Percentiles rank a stretch among this genome's conserved stretches.
Evolutionary conservation across 2,888 invertebrate genomes (phyloP).

Genomic region (Morpho achilles): DNA sequence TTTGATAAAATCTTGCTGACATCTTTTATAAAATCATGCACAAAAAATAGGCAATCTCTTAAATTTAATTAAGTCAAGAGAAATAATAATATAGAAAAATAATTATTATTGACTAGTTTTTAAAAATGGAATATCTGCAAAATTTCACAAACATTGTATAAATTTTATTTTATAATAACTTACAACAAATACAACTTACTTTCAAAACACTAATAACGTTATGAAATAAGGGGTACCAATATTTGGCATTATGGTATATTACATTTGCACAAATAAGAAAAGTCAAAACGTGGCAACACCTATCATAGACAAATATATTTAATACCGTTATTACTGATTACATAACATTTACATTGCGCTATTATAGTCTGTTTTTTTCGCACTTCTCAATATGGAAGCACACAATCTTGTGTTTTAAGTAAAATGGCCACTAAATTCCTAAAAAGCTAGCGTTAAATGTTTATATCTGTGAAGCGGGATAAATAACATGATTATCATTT

Average conservation of each 20-base stretch:
- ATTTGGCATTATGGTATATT: constrained; percentile 6
- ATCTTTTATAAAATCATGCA: not conserved
- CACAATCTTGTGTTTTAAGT: constrained; percentile 41
- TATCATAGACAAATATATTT: constrained; percentile 1
- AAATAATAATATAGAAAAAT: constrained; percentile 14
- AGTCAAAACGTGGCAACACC: constrained; percentile 2
- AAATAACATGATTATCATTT: constrained; percentile 61
- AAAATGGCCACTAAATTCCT: constrained; percentile 29
- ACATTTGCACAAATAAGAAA: not conserved
- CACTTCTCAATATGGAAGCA: constrained; percentile 64
- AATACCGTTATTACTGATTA: constrained; percentile 21
- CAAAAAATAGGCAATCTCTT: constrained; percentile 4
- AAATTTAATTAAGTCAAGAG: constrained; percentile 6
- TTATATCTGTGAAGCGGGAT: constrained; percentile 25
- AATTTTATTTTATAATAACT: constrained; percentile 6
- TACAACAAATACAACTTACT: constrained; percentile 3
- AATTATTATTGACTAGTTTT: constrained; percentile 5
- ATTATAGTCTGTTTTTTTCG: constrained; percentile 25
- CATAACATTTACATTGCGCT: constrained; percentile 12
- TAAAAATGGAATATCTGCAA: constrained; percentile 6
- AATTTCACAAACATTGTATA: constrained; percentile 11
- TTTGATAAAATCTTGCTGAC: constrained; percentile 15
- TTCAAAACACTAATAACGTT: constrained; percentile 3
- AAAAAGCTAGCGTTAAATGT: constrained; percentile 50
- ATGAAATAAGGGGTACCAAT: not conserved